These are phyloP conservation scores for Chrysopilus asiliformis DNA, from an alignment of 2,888 invertebrate genomes.

Conservation along the genomic window DNA sequence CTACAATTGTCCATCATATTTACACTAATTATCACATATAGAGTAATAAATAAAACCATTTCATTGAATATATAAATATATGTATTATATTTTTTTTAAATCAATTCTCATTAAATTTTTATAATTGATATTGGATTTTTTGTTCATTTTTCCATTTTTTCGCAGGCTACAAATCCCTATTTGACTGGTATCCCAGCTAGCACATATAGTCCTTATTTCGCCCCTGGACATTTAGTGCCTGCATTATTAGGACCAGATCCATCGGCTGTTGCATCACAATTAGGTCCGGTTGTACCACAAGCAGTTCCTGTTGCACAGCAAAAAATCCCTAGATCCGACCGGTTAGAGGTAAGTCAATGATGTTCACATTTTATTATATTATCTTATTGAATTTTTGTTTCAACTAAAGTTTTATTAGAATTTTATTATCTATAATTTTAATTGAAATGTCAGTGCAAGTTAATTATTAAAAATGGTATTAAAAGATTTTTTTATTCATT, in stretches of 20 bases:
- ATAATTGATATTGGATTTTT: conserved; percentile 1
- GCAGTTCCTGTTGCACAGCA: conserved; percentile 80
- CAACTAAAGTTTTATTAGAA: too few species aligned
- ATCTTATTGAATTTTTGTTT: too few species aligned
- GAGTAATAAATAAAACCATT: too few species aligned
- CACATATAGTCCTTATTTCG: conserved; percentile 84
- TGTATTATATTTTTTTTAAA: too few species aligned
- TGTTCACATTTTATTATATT: too few species aligned
- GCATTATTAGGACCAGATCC: conserved; percentile 82
- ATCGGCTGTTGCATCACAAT: conserved; percentile 61
- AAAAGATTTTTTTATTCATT: too few species aligned
- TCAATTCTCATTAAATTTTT: conserved; percentile 1
- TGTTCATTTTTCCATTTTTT: conserved; percentile 15
- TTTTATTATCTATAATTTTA: too few species aligned
- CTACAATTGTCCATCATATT: neutral
- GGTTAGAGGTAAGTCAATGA: conserved; percentile 77
- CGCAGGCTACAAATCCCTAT: conserved; percentile 81
- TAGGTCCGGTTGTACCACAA: conserved; percentile 67
- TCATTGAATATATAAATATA: too few species aligned
- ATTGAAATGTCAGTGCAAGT: too few species aligned
- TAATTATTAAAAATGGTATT: too few species aligned
- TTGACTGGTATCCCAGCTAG: conserved; percentile 82
- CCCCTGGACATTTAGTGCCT: conserved; percentile 78
- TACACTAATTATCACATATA: neutral
- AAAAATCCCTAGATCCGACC: conserved; percentile 88